Percentiles rank a stretch among this genome's conserved stretches.
Evolutionary conservation across 2,888 invertebrate species (phyloP).

Genomic region (Leptopilina drosophilae): DNA sequence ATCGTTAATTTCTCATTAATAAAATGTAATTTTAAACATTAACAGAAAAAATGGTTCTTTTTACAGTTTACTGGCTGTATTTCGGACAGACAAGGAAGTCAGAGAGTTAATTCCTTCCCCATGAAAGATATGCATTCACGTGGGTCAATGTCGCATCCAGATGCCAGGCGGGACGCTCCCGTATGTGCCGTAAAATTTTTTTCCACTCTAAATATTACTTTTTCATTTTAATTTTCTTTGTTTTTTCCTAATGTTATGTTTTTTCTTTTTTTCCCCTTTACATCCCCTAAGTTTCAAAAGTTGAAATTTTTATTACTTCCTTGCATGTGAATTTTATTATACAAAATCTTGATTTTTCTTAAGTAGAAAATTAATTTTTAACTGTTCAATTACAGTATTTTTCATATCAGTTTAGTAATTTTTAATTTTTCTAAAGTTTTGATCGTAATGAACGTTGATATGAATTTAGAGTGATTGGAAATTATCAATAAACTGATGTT

Average conservation of each 20-base stretch:
- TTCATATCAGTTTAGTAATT: too few relatives aligned
- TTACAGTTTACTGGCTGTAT: slow-evolving; percentile 87
- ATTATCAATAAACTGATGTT: slow-evolving; percentile 23
- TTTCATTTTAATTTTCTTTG: neutral
- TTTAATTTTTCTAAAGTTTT: too few relatives aligned
- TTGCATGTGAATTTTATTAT: too few relatives aligned
- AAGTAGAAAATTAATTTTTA: too few relatives aligned
- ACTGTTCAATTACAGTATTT: too few relatives aligned
- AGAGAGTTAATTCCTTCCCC: slow-evolving; percentile 88
- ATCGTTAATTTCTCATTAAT: slow-evolving; percentile 16
- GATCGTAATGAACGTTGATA: too few relatives aligned
- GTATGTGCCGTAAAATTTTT: slow-evolving; percentile 78
- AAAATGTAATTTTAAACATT: neutral
- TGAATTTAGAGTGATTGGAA: neutral
- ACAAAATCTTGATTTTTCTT: too few relatives aligned
- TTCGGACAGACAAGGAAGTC: slow-evolving; percentile 85
- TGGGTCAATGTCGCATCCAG: slow-evolving; percentile 82
- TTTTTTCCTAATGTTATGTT: neutral
- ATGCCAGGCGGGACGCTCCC: slow-evolving; percentile 87
- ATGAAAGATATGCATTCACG: slow-evolving; percentile 89
- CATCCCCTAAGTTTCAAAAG: too few relatives aligned
- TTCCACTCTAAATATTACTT: neutral
- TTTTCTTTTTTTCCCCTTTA: neutral
- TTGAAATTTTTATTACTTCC: too few relatives aligned
- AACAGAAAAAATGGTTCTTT: slow-evolving; percentile 48